Base-by-base conservation (phyloP, 2,797 vertebrate genomes). In the Scarus forsteni region DNA sequence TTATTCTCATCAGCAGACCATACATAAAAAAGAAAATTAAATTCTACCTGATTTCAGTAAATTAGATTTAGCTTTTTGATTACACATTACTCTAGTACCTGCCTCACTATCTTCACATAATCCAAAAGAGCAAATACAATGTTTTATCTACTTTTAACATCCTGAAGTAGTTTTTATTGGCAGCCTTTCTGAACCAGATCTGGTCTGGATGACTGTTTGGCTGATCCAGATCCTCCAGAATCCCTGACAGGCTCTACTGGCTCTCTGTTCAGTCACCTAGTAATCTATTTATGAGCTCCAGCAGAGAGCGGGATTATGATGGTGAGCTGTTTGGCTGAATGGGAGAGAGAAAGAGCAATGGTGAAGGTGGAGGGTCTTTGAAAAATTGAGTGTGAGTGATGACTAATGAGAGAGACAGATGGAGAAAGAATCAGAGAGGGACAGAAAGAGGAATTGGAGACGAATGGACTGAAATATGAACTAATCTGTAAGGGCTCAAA, bases 211-310 rank as follows among this genome's bases (percentile, higher is more conserved):
- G 60, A 66, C 66, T 43, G 10, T 40, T 69, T 51, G 56, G 56
- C 61, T 0, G 8, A 71, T 69, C 63, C 69, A 67, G 46, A 77
- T 66, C 57, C 51, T 12, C 19, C 43, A 44, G 66, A 72, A 79
- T 66, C 70, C 50, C 57, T 11, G 12, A 69, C 64, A 80, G 73
- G 54, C 77, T 68, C 38, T 5, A 49, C 69, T 84, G 80, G 82
- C 78, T 73, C 36, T 6, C 36, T 51, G 66, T 82, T 80, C 79
- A 78, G 62, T 82, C 87, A 73, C 81, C 68, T 82, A 76, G 72
- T 84, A 66, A 85, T 78, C 73, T 70, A 80, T 76, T 82, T 59
- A 77, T 62, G 69, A 86, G 70, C 81, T 77, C 72, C 74, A 51
- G 46, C 52, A 58, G 65, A 72, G 72, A 67, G 38, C 10, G 14